A percentile compares a stretch with the other conserved stretches of the same genome.
Evolutionary conservation across 2,797 vertebrate genomes (phyloP).

Genomic region (Phalanger gymnotis): DNA sequence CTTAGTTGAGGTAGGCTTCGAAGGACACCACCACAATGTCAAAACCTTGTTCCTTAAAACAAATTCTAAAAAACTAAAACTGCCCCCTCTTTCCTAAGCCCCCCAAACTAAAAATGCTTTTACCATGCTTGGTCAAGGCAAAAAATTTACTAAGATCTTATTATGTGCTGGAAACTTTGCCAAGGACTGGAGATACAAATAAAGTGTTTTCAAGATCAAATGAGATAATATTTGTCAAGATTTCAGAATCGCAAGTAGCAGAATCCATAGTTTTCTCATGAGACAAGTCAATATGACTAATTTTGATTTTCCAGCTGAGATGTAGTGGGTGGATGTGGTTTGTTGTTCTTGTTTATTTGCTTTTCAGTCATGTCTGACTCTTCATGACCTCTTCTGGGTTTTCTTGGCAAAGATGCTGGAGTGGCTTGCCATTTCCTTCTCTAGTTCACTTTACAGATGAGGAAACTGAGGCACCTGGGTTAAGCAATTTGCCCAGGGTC

Average conservation of each 20-base stretch:
- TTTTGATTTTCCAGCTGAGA: background rate
- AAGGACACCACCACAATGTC: background rate
- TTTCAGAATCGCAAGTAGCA: background rate
- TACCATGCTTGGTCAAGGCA: background rate
- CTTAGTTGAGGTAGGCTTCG: background rate
- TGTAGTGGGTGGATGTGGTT: background rate
- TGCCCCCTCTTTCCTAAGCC: background rate
- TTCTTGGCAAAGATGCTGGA: background rate
- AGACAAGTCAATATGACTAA: background rate
- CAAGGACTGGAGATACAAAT: background rate
- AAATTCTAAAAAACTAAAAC: background rate
- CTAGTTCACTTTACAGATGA: background rate
- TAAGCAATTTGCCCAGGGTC: too few relatives aligned
- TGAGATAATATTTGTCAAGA: background rate
- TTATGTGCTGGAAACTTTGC: background rate
- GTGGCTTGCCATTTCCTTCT: background rate
- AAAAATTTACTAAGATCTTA: background rate
- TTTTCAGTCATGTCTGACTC: background rate
- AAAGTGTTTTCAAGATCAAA: background rate
- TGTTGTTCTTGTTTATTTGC: background rate
- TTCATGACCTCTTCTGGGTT: background rate
- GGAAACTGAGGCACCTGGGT: background rate
- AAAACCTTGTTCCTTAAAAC: background rate
- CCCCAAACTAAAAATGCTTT: background rate
- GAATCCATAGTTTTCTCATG: background rate